phyloP scores from a whole-genome alignment of 2,888 invertebrate species.

The Caenorhabditis plicata region DNA sequence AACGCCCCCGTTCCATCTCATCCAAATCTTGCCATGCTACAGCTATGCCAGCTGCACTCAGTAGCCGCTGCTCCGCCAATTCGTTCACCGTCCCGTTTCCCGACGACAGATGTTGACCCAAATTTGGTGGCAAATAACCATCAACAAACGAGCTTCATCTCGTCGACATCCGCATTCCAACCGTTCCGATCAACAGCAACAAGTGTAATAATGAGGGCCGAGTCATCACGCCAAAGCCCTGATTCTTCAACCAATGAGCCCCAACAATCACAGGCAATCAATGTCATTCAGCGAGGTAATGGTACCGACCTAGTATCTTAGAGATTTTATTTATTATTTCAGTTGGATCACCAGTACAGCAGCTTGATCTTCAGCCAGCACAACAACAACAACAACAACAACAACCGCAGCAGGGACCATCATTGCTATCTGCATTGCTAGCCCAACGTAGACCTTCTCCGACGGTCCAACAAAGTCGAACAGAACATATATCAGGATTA shows the following conservation, averaged over 20 bases:
- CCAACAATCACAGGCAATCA: slow-evolving; percentile 10
- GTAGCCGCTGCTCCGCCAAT: slow-evolving; percentile 26
- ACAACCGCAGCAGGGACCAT: slow-evolving; percentile 19
- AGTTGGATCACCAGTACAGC: slow-evolving; percentile 20
- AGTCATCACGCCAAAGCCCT: slow-evolving; percentile 41
- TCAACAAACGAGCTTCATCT: slow-evolving; percentile 21
- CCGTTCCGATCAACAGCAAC: slow-evolving; percentile 31
- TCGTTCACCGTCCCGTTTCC: too few relatives aligned
- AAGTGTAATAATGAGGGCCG: slow-evolving; percentile 37
- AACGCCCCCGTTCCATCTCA: too few relatives aligned
- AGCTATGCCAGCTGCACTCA: slow-evolving; percentile 37
- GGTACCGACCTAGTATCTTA: background rate
- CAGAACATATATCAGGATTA: slow-evolving; percentile 57
- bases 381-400: slow-evolving; percentile 6
- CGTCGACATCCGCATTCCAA: slow-evolving; percentile 39
- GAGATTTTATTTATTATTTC: slow-evolving; percentile 4
- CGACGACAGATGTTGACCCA: background rate
- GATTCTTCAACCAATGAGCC: slow-evolving; percentile 39
- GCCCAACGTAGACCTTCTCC: slow-evolving; percentile 52
- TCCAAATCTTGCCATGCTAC: slow-evolving; percentile 29
- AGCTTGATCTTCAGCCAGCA: slow-evolving; percentile 5
- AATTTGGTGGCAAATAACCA: too few relatives aligned
- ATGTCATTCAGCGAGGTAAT: slow-evolving; percentile 30
- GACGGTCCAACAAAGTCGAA: slow-evolving; percentile 58
- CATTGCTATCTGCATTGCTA: slow-evolving; percentile 35